phyloP scores from a whole-genome alignment of 2,888 invertebrate genomes.

The Toxonevra muliebris region DNA sequence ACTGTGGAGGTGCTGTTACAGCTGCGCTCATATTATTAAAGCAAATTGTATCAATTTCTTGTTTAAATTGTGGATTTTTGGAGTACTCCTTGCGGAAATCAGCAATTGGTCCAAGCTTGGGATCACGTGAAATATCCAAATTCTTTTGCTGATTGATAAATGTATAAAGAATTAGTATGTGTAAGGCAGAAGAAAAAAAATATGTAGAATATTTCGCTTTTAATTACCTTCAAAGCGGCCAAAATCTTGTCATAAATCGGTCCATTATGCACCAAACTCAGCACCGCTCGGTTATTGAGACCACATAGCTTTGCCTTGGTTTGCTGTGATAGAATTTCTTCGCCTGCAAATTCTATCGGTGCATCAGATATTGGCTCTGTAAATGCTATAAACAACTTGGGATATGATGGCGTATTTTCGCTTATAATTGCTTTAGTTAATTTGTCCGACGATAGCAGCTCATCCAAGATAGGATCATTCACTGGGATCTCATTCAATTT shows the following conservation, averaged over 20 bases:
- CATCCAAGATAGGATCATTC: constrained; percentile 48
- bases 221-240: constrained; percentile 67
- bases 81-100: constrained; percentile 71
- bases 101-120: constrained; percentile 69
- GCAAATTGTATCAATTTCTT: constrained; percentile 68
- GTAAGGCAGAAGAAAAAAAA: no score
- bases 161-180: not conserved
- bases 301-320: constrained; percentile 66
- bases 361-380: constrained; percentile 53
- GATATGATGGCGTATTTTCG: constrained; percentile 43
- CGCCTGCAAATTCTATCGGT: constrained; percentile 45
- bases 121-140: constrained; percentile 68
- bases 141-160: constrained; percentile 65
- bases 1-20: constrained; percentile 36
- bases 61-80: constrained; percentile 68
- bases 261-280: constrained; percentile 70
- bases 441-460: constrained; percentile 53
- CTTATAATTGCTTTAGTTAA: constrained; percentile 48
- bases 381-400: constrained; percentile 57
- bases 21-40: constrained; percentile 31
- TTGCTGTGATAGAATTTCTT: constrained; percentile 40
- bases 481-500: constrained; percentile 47
- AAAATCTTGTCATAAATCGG: constrained; percentile 71
- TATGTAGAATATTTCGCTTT: constrained; percentile 43
- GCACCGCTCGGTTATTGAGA: constrained; percentile 69